phyloP scores from a whole-genome alignment of 2,113 vertebrate species.

The Chloroceryle aenea region DNA sequence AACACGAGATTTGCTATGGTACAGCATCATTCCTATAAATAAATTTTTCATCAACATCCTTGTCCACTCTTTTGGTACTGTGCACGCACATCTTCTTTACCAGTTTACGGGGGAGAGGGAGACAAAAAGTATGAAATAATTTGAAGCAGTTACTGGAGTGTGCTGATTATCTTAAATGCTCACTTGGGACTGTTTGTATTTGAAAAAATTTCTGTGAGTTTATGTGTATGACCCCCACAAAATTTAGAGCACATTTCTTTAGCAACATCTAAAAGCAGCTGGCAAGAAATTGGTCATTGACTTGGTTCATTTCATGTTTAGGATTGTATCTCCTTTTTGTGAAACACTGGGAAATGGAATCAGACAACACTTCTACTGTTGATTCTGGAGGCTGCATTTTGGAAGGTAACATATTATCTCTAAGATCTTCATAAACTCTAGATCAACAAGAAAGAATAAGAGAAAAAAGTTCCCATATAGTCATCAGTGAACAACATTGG shows the following conservation, averaged over 20 bases:
- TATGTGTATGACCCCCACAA: neutral
- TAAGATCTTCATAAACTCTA: constrained; percentile 76
- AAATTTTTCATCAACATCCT: neutral
- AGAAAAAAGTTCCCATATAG: neutral
- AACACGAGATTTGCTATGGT: neutral
- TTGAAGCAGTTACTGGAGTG: neutral
- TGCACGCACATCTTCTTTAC: neutral
- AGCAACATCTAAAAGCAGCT: neutral
- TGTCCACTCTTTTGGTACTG: neutral
- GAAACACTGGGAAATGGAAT: constrained; percentile 66
- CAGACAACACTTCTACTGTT: constrained; percentile 62
- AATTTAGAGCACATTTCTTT: neutral
- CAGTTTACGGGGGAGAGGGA: neutral
- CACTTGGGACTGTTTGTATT: neutral
- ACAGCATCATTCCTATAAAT: neutral
- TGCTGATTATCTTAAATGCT: neutral
- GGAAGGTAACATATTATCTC: constrained; percentile 72
- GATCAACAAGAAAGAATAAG: neutral
- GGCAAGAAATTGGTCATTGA: constrained; percentile 20
- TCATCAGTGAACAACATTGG: neutral
- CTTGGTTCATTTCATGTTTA: constrained; percentile 74
- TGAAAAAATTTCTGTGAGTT: neutral
- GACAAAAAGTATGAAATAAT: neutral
- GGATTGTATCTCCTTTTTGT: constrained; percentile 64
- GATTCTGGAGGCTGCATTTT: constrained; percentile 58